phyloP scores from a whole-genome alignment of 2,888 invertebrate genomes.

The Amphipyra tragopoginis region DNA sequence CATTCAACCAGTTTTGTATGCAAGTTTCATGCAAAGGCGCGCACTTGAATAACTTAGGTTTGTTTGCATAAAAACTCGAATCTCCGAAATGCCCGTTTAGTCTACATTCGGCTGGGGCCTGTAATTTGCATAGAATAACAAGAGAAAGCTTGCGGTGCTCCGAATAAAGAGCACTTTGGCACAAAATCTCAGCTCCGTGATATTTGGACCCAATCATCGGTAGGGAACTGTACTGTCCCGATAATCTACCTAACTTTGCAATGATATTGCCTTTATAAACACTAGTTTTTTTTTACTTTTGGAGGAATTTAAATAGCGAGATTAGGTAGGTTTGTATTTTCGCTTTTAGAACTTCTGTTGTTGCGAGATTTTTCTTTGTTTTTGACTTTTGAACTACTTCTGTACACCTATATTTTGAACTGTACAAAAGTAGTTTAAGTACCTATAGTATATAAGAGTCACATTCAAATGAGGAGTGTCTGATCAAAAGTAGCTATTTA shows the following conservation, averaged over 20 bases:
- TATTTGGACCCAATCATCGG: slow-evolving; percentile 75
- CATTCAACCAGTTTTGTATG: slow-evolving; percentile 82
- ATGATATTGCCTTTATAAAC: slow-evolving; percentile 57
- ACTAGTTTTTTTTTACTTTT: slow-evolving; percentile 55
- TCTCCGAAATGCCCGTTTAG: slow-evolving; percentile 86
- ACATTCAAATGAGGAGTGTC: background rate
- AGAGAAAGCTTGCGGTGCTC: slow-evolving; percentile 76
- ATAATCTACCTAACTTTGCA: slow-evolving; percentile 60
- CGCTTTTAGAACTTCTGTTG: slow-evolving; percentile 26
- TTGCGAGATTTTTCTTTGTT: slow-evolving; percentile 22
- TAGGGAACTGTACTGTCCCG: slow-evolving; percentile 57
- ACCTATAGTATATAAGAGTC: slow-evolving; percentile 8
- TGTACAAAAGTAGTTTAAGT: slow-evolving; percentile 5
- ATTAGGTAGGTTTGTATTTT: slow-evolving; percentile 51
- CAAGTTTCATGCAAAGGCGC: slow-evolving; percentile 84
- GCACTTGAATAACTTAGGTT: slow-evolving; percentile 86
- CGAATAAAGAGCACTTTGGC: slow-evolving; percentile 72
- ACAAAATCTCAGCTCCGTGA: slow-evolving; percentile 69
- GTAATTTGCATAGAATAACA: slow-evolving; percentile 89
- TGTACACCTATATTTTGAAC: background rate
- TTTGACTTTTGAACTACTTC: background rate
- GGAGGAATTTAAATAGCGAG: slow-evolving; percentile 56
- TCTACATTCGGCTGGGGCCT: slow-evolving; percentile 76
- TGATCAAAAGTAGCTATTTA: no score
- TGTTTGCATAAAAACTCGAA: slow-evolving; percentile 88